phyloP scores from a whole-genome alignment of 2,113 vertebrate genomes.

The Mormyrus iriodes region DNA sequence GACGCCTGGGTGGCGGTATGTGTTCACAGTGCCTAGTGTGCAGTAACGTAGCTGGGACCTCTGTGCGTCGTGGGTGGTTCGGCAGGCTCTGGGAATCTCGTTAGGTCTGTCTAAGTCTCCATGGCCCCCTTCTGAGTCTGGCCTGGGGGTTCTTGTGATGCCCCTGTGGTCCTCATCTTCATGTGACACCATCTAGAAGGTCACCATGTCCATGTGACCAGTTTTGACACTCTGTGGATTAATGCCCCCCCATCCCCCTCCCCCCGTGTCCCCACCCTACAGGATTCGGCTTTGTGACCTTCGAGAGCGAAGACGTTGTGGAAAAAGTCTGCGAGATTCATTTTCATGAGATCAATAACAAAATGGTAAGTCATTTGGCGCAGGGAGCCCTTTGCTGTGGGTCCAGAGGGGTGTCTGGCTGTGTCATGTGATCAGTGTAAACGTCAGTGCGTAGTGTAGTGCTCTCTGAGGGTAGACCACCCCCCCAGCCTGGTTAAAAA shows the following conservation, averaged over 20 bases:
- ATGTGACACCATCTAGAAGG: neutral
- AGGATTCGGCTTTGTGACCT: slow-evolving; percentile 94
- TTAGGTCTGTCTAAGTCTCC: neutral
- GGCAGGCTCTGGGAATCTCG: neutral
- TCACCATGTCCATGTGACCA: neutral
- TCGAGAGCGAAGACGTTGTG: slow-evolving; percentile 97
- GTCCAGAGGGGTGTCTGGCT: neutral
- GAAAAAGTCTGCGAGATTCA: slow-evolving; percentile 99
- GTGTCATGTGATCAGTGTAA: neutral
- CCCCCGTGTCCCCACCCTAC: neutral
- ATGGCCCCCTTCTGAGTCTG: neutral
- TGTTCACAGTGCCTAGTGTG: neutral
- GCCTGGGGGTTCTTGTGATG: neutral
- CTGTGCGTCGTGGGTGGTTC: neutral
- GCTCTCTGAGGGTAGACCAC: neutral
- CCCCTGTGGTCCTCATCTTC: neutral
- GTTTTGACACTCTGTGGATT: neutral
- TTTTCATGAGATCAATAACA: slow-evolving; percentile 99
- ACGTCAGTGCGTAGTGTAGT: neutral
- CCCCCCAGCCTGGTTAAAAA: neutral
- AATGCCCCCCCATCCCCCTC: too few relatives aligned
- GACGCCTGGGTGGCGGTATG: neutral
- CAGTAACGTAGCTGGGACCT: neutral
- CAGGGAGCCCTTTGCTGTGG: slow-evolving; percentile 37
- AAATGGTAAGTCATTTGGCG: slow-evolving; percentile 89